Evolutionary conservation across 2,888 invertebrate genomes (phyloP).

Genomic region (Cancer borealis): DNA sequence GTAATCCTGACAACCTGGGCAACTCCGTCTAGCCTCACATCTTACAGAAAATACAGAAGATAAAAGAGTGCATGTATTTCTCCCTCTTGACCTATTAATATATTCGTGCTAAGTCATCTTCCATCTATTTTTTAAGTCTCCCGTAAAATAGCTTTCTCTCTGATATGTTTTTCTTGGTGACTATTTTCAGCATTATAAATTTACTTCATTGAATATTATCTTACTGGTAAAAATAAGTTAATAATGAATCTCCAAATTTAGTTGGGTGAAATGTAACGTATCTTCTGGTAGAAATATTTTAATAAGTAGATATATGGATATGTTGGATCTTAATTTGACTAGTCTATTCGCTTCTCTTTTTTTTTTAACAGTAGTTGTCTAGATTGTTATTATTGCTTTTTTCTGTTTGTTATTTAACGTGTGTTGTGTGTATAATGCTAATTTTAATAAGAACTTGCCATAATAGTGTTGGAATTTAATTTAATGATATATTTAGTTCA

Average conservation of each 20-base stretch:
- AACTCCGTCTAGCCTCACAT: constrained; percentile 52
- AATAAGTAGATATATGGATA: neutral
- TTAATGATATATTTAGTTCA: neutral
- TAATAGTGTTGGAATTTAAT: too few species aligned
- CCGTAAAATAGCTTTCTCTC: neutral
- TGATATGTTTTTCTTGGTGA: neutral
- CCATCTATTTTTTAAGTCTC: neutral
- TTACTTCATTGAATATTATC: too few species aligned
- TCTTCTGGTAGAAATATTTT: neutral
- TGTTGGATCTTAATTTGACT: neutral
- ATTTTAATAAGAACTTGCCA: too few species aligned
- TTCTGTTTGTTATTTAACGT: too few species aligned
- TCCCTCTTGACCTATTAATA: too few species aligned
- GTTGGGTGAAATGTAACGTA: neutral
- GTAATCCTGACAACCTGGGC: constrained; percentile 76
- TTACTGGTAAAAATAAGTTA: neutral
- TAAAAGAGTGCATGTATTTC: too few species aligned
- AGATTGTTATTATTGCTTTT: too few species aligned
- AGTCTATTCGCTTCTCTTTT: too few species aligned
- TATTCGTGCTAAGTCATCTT: neutral
- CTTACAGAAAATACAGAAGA: too few species aligned
- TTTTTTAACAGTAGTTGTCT: too few species aligned
- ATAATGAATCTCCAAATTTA: neutral
- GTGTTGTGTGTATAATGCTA: too few species aligned
- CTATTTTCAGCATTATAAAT: neutral